These are phyloP conservation scores for Sepiola atlantica DNA, from an alignment of 2,888 invertebrate species.

Conservation along the genomic window DNA sequence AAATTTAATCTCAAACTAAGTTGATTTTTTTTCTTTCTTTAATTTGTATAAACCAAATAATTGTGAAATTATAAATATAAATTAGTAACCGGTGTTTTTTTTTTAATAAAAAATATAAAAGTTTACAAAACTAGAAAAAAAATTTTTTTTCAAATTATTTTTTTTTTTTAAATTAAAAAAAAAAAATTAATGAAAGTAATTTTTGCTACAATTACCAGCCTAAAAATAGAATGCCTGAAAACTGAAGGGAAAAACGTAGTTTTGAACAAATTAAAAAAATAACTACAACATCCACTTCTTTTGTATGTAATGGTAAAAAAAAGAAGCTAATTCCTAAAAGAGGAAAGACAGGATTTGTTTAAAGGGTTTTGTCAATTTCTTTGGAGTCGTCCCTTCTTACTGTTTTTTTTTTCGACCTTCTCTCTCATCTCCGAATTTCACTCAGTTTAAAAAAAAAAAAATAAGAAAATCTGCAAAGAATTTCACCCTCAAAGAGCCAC, in stretches of 20 bases:
- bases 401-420: neutral
- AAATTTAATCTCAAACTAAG: too few relatives aligned
- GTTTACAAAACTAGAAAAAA: too few relatives aligned
- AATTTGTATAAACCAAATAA: too few relatives aligned
- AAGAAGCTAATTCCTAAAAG: neutral
- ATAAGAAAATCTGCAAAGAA: neutral
- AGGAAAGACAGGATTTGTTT: neutral
- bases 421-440: neutral
- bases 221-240: too few relatives aligned
- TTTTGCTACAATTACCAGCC: too few relatives aligned
- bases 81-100: too few relatives aligned
- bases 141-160: too few relatives aligned
- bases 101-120: too few relatives aligned
- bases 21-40: too few relatives aligned
- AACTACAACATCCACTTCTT: neutral
- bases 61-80: too few relatives aligned
- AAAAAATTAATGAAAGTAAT: too few relatives aligned
- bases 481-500: neutral
- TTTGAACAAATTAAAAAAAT: neutral
- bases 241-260: neutral
- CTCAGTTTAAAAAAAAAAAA: neutral
- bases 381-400: neutral
- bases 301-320: neutral
- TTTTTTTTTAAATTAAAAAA: too few relatives aligned
- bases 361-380: slow-evolving; percentile 32